Conservation (phyloP, 2,113 vertebrate genomes). For the Oncorhynchus masou region DNA sequence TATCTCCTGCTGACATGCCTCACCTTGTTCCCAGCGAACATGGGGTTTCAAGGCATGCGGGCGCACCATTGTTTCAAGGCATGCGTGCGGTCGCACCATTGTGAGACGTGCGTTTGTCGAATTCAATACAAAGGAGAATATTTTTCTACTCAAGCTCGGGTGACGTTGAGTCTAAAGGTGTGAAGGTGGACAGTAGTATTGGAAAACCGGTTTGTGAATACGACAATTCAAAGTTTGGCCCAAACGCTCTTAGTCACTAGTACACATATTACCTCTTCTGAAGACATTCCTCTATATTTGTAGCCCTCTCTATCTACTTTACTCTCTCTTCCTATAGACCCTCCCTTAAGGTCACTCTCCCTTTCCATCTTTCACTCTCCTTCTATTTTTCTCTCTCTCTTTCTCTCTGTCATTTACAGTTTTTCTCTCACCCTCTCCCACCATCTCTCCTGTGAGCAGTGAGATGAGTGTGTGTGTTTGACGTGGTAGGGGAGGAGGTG, state of each 20-base stretch:
- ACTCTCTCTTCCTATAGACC: constrained; percentile 3
- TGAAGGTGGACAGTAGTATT: no score
- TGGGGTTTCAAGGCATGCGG: constrained; percentile 1
- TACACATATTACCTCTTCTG: not conserved
- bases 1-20: constrained; percentile 6
- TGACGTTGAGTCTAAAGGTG: no score
- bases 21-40: not conserved
- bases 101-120: not conserved
- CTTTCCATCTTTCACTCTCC: not conserved
- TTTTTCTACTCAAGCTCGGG: no score
- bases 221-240: not conserved
- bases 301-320: not conserved
- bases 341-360: no score
- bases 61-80: not conserved
- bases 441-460: constrained; percentile 39
- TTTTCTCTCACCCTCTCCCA: constrained; percentile 31
- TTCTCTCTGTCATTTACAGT: constrained; percentile 17
- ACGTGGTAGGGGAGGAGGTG: constrained; percentile 2
- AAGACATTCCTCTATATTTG: not conserved
- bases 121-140: no score
- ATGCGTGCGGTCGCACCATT: not conserved
- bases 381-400: constrained; percentile 16
- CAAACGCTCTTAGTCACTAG: not conserved
- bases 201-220: no score
- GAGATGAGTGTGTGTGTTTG: constrained; percentile 65